phyloP scores from a whole-genome alignment of 1,140 invertebrate species.

The Nasonia giraulti region DNA sequence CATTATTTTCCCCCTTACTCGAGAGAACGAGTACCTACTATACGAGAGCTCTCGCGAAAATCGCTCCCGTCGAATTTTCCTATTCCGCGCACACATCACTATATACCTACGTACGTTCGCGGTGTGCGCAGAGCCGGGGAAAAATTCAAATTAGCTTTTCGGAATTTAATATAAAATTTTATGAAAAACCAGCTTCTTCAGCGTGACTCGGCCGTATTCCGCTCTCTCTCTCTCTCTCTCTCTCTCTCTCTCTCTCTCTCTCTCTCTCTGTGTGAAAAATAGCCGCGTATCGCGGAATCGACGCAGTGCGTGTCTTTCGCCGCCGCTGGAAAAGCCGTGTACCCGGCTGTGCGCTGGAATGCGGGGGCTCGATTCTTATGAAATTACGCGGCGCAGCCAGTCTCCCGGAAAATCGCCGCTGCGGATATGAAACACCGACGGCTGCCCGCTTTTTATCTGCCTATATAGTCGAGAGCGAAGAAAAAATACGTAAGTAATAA shows the following conservation, averaged over 20 bases:
- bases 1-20: constrained; percentile 25
- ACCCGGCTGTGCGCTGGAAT: constrained; percentile 50
- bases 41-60: not conserved
- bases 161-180: constrained; percentile 44
- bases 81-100: not conserved
- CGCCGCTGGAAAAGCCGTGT: constrained; percentile 44
- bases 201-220: not conserved
- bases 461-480: not conserved
- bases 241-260: no score
- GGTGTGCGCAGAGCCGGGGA: not conserved
- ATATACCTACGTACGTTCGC: not conserved
- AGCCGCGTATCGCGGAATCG: not conserved
- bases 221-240: no score
- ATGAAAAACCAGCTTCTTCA: not conserved
- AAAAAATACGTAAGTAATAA: constrained; percentile 15
- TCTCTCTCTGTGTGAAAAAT: not conserved
- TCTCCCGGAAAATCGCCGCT: constrained; percentile 71
- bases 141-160: constrained; percentile 35
- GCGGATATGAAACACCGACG: constrained; percentile 65
- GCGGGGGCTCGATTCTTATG: constrained; percentile 59
- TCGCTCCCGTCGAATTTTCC: not conserved
- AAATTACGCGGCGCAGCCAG: constrained; percentile 68
- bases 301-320: constrained; percentile 31
- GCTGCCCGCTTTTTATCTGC: no score
- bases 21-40: no score